Conservation (phyloP, 2,888 invertebrate species). For the Escarpia spicata region DNA sequence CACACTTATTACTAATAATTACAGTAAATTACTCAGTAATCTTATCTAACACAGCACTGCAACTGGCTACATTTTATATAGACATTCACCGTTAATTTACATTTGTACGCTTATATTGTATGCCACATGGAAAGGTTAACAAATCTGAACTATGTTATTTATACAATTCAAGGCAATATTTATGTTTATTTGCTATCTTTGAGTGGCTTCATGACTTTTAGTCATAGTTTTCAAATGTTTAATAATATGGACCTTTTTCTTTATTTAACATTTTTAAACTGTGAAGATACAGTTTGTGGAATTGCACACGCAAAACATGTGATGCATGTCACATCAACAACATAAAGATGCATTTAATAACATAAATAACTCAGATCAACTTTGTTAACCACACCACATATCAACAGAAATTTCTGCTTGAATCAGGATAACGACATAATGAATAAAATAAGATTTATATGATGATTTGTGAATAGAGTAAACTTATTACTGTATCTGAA, state of each 20-base stretch:
- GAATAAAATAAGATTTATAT: not conserved
- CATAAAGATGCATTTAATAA: no score
- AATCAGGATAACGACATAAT: not conserved
- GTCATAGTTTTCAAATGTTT: no score
- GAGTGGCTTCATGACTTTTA: no score
- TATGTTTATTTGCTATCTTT: no score
- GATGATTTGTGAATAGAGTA: not conserved
- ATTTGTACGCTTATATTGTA: not conserved
- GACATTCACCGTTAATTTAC: not conserved
- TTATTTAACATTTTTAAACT: no score
- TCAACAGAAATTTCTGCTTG: not conserved
- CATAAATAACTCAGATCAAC: not conserved
- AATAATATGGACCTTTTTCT: no score
- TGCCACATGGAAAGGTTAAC: not conserved
- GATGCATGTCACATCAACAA: no score
- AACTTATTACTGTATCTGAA: not conserved
- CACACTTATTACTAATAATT: not conserved
- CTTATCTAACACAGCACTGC: no score
- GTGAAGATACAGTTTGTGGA: no score
- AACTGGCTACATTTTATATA: not conserved
- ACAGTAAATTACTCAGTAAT: not conserved
- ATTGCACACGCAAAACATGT: no score
- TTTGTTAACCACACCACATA: not conserved
- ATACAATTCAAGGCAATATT: not conserved
- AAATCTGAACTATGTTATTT: not conserved